Base-by-base conservation (phyloP, 2,888 invertebrate genomes). In the Drosophila fulvimacula region DNA sequence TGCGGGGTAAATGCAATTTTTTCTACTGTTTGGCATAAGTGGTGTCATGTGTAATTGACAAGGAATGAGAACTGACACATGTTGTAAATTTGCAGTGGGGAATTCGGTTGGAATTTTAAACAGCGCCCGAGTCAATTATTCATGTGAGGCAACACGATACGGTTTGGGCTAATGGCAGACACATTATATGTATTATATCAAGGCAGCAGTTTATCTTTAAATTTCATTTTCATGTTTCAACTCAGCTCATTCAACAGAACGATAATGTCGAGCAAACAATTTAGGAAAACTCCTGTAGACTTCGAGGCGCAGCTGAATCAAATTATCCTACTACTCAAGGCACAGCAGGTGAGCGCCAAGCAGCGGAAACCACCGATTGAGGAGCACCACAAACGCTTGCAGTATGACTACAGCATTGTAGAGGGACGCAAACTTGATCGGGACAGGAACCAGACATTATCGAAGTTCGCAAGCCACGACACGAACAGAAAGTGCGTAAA, bases 41-140 rank as follows among this genome's bases (percentile, higher is more conserved):
- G 59, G 36, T 60, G 64, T 75, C 59, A 64, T 36, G 10, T 61
- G 27, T 73, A 76, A 76, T 73, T 70, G 73, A 38, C 51, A 42
- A 53, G 42, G 24, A 57, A 44, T 46, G 44, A 27, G 17, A 46
- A 27, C 36, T 57, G 44, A 51, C 65, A 64, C 30, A 65, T 64
- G 36, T 38, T 66, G 39, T 48, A 51, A n/a, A 57, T 42, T 56
- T 38, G 36, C 57, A 30, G 10, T 5, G 19, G 15, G 39, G 17
- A 57, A 48, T 61, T 46, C 30, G 17, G 24, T n/a, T 42, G 30
- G 48, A 63, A 49, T 51, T 46, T 46, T 21, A 36, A 52, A 24
- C 36, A 24, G n/a, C 3, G 11, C 38, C n/a, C 24, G 0, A 27
- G 38, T 38, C 38, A 52, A 52, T 52, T 52, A 52, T 24, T 52